Conservation (phyloP, 2,888 invertebrate genomes). For the Phengaris arion region DNA sequence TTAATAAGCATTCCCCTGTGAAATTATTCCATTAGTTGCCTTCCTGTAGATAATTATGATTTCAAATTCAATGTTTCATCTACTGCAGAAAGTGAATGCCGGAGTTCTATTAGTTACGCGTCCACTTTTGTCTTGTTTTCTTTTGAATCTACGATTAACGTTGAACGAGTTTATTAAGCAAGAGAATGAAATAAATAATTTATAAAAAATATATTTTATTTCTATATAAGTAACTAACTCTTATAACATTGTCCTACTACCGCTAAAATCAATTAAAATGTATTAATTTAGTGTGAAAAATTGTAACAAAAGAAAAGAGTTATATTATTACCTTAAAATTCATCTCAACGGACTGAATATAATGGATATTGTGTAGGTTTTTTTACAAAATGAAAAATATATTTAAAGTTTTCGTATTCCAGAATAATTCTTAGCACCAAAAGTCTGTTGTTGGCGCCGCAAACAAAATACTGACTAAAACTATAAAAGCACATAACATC, state of each 20-base stretch:
- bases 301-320: no score
- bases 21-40: constrained; percentile 28
- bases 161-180: no score
- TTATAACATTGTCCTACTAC: no score
- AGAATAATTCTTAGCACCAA: background rate
- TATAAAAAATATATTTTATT: no score
- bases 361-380: no score
- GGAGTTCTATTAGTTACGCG: background rate
- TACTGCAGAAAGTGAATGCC: constrained; percentile 5
- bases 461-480: background rate
- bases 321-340: no score
- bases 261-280: no score
- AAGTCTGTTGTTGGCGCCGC: background rate
- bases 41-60: constrained; percentile 28
- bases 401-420: background rate
- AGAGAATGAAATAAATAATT: no score
- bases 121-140: background rate
- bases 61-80: constrained; percentile 25
- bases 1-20: constrained; percentile 25
- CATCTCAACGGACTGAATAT: no score
- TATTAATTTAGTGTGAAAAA: no score
- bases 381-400: no score
- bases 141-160: background rate
- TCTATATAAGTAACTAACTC: no score
- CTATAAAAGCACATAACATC: background rate